Evolutionary conservation across 2,113 vertebrate genomes (phyloP), one percentile per base, ranked within the genome.

Genomic region (Uria lomvia): DNA sequence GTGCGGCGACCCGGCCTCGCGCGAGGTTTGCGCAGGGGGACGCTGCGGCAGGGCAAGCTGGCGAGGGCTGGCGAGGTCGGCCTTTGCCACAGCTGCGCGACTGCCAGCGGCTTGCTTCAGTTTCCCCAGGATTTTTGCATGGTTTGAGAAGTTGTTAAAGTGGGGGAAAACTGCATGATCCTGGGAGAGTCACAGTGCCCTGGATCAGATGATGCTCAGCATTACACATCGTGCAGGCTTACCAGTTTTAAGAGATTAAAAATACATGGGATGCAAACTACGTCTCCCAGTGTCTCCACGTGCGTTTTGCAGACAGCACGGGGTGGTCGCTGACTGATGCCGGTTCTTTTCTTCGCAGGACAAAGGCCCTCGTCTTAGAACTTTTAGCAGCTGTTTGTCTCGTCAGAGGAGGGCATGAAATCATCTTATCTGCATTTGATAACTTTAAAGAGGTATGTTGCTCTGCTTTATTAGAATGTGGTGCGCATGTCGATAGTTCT

Each of bases 371-470:
- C 71, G 99, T 99, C 45, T 92, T 99, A 90, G 99, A 99, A 59
- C 96, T 99, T 10, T 71, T 99, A 92, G 99, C 99, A 1, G 99
- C 99, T 0, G 99, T 99, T 43, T 99, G 99, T 98, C 98, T 99
- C 23, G 99, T 99, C 88, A 98, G 99, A 97, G 99, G 99, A 81
- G 99, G 99, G 53, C 99, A 99, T 36, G 99, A 99, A 93, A 99
- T 99, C 97, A 99, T 99, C 94, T 96, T 99, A 43, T 98, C 99
- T 3, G 99, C 99, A 0, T 99, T 99, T 3, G 99, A 99, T 96
- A 98, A 99, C 98, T 99, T 99, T 91, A 99, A 99, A 97, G 99
- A 99, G 97, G 99, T 99, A 98, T 11, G 97, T 94, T 30, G 15
- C 6, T 75, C 56, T 60, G 26, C 67, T 70, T 32, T 2, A 6